Evolutionary conservation across 2,113 vertebrate genomes (phyloP).

Genomic region (Tauraco erythrolophus): DNA sequence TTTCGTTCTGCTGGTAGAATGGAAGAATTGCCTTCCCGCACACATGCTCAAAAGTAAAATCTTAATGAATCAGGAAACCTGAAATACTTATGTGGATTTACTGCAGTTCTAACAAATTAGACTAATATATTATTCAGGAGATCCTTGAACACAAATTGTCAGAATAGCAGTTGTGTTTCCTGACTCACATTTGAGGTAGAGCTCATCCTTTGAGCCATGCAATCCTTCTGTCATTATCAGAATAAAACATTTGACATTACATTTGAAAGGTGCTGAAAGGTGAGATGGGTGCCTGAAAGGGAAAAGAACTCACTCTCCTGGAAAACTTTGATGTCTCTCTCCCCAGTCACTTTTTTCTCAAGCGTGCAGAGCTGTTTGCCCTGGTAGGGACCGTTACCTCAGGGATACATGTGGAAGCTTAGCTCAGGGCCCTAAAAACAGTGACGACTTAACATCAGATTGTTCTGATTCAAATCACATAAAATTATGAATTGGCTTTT

Average conservation of each 20-base stretch:
- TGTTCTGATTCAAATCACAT: background rate
- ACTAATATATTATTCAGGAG: background rate
- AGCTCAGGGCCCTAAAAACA: background rate
- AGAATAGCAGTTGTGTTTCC: background rate
- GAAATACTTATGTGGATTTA: background rate
- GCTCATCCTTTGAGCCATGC: background rate
- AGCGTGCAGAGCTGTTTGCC: background rate
- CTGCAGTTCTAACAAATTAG: background rate
- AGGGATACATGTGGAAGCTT: background rate
- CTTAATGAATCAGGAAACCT: background rate
- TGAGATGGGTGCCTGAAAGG: background rate
- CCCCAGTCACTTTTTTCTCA: background rate
- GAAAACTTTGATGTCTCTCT: background rate
- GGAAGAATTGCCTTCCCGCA: background rate
- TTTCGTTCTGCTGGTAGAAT: background rate
- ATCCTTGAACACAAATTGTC: background rate
- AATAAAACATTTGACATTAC: background rate
- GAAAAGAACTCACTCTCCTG: background rate
- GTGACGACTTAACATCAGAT: background rate
- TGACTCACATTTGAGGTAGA: background rate
- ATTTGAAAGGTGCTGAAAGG: background rate
- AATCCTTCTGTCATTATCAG: background rate
- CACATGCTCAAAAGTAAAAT: background rate
- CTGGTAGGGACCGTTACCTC: rapidly evolving
- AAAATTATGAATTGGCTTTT: background rate